A percentile compares a stretch with the other conserved stretches of the same genome.
Evolutionary conservation across 2,797 vertebrate species (phyloP).

Genomic region (Alcedo atthis): DNA sequence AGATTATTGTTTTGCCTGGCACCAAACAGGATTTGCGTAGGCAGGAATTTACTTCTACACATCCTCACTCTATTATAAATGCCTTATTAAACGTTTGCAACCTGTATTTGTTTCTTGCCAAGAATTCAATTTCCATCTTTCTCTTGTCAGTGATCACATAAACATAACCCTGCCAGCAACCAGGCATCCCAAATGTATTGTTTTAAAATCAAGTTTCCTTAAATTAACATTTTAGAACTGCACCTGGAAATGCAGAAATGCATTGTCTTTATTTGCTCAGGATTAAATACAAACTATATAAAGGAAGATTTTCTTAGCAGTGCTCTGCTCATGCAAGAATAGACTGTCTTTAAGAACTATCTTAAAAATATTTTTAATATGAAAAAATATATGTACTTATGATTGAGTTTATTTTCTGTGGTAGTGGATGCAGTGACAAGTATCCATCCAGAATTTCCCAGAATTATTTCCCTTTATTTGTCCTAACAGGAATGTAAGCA

Average conservation of each 20-base stretch:
- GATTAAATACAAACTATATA: background rate
- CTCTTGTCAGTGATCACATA: background rate
- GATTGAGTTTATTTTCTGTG: background rate
- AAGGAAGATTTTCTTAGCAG: background rate
- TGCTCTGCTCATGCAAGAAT: background rate
- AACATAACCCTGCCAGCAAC: background rate
- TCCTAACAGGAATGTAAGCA: background rate
- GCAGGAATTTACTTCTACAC: background rate
- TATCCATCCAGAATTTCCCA: background rate
- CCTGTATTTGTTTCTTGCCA: background rate
- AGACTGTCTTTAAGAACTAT: background rate
- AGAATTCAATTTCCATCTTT: background rate
- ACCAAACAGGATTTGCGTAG: background rate
- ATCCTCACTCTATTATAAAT: background rate
- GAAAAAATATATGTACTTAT: background rate
- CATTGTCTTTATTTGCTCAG: background rate
- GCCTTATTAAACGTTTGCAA: background rate
- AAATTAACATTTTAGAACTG: background rate
- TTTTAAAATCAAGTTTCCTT: background rate
- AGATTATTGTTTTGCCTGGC: background rate
- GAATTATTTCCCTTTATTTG: background rate
- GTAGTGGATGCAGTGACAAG: background rate
- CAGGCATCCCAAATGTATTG: background rate
- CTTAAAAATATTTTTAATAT: background rate
- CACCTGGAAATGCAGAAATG: slow-evolving; percentile 12